Percentiles rank a stretch among this genome's conserved stretches.
These are phyloP conservation scores for Stenolophus ochropezus DNA, from an alignment of 2,888 invertebrate genomes.

Conservation along the genomic window DNA sequence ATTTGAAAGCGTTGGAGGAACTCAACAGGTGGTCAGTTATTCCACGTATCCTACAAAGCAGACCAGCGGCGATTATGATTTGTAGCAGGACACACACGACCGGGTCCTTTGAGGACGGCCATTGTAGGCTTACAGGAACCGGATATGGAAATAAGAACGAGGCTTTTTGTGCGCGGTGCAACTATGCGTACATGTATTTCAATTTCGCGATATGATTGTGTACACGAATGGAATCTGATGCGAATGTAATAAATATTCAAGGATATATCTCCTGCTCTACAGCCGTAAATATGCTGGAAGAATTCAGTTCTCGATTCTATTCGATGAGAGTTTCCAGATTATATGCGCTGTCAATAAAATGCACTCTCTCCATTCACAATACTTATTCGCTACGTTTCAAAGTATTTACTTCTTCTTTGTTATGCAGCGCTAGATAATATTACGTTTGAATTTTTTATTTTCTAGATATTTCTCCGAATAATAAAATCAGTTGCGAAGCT, in stretches of 20 bases:
- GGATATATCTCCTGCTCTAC: constrained; percentile 36
- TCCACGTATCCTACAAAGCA: constrained; percentile 55
- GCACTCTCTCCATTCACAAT: constrained; percentile 37
- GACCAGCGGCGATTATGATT: constrained; percentile 52
- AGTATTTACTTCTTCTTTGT: constrained; percentile 31
- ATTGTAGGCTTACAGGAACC: constrained; percentile 20
- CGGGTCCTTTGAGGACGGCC: constrained; percentile 36
- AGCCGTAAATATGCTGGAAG: constrained; percentile 51
- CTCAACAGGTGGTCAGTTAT: constrained; percentile 62
- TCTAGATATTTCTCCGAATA: not conserved
- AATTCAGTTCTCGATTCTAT: constrained; percentile 47
- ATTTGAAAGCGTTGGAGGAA: constrained; percentile 53
- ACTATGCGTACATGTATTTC: constrained; percentile 59
- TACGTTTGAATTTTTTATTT: constrained; percentile 25
- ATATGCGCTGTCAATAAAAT: constrained; percentile 52
- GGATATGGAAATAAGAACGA: constrained; percentile 54
- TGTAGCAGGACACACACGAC: constrained; percentile 52
- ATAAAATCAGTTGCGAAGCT: constrained; percentile 4
- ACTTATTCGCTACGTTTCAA: constrained; percentile 16
- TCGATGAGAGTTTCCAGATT: constrained; percentile 47
- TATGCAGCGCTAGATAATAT: not conserved
- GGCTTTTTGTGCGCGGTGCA: constrained; percentile 50
- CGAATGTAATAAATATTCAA: constrained; percentile 59
- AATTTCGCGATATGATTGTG: constrained; percentile 59
- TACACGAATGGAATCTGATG: constrained; percentile 56